phyloP scores from a whole-genome alignment of 1,140 invertebrate species.

The Neodiprion pinetum region DNA sequence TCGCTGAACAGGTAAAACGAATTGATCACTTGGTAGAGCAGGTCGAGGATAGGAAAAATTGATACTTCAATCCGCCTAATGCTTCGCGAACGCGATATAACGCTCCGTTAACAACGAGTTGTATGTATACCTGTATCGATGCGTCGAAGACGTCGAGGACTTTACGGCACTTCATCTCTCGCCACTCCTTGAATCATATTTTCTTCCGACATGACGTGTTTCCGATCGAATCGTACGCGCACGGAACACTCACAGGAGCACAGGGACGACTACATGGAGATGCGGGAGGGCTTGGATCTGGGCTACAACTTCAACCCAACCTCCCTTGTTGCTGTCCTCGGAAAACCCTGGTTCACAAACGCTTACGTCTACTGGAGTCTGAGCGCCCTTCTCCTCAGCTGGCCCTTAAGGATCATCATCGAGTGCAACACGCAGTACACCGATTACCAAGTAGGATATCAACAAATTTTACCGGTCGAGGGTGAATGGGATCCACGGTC shows the following conservation, averaged over 20 bases:
- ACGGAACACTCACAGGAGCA: conserved; percentile 66
- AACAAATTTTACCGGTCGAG: neutral
- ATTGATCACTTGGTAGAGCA: neutral
- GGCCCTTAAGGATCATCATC: conserved; percentile 83
- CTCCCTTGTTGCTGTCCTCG: conserved; percentile 69
- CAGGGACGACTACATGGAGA: conserved; percentile 89
- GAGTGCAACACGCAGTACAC: conserved; percentile 87
- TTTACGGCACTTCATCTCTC: too few species aligned
- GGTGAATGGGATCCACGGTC: neutral
- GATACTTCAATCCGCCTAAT: conserved; percentile 20
- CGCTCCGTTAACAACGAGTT: too few species aligned
- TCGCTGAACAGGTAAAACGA: conserved; percentile 67
- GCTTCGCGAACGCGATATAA: neutral
- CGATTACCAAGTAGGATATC: conserved; percentile 71
- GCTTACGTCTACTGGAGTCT: conserved; percentile 77
- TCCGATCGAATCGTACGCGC: too few species aligned
- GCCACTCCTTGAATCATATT: too few species aligned
- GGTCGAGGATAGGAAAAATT: neutral
- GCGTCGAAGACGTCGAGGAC: too few species aligned
- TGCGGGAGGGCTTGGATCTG: conserved; percentile 85
- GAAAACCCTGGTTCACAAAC: conserved; percentile 71
- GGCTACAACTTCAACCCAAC: conserved; percentile 65
- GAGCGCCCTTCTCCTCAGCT: conserved; percentile 80
- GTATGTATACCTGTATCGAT: too few species aligned
- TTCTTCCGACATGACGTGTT: too few species aligned